Evolutionary conservation across 2,888 invertebrate genomes (phyloP).

Genomic region (Odontomyia ornata): DNA sequence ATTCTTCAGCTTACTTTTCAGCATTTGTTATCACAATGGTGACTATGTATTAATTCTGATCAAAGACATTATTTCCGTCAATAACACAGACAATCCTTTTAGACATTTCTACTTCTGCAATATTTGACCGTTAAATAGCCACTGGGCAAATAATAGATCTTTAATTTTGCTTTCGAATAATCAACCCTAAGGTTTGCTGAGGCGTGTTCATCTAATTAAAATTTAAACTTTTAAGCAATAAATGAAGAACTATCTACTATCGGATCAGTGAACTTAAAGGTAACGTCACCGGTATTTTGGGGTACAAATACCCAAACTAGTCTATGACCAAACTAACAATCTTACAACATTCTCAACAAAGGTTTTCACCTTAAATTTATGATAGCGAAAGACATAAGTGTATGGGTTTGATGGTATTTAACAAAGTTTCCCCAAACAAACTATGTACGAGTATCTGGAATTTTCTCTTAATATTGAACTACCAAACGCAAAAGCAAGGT

Average conservation of each 20-base stretch:
- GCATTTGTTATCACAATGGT: too few species aligned
- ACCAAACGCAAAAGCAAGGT: constrained; percentile 38
- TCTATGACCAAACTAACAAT: constrained; percentile 13
- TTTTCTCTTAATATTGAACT: constrained; percentile 38
- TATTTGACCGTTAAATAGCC: constrained; percentile 34
- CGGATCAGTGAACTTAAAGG: constrained; percentile 31
- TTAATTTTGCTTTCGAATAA: constrained; percentile 34
- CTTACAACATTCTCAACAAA: background rate
- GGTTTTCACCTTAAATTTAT: constrained; percentile 28
- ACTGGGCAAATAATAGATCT: constrained; percentile 43
- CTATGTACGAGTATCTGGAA: constrained; percentile 36
- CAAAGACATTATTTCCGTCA: too few species aligned
- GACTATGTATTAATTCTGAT: too few species aligned
- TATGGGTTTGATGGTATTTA: constrained; percentile 13
- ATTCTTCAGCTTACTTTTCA: too few species aligned
- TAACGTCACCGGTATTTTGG: background rate
- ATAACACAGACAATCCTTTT: too few species aligned
- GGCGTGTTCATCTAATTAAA: constrained; percentile 47
- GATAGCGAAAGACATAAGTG: background rate
- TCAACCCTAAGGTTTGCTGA: constrained; percentile 28
- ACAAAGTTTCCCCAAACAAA: constrained; percentile 21
- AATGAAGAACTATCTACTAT: constrained; percentile 47
- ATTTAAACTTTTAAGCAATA: constrained; percentile 50
- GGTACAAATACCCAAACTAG: background rate
- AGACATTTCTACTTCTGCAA: background rate